A percentile compares a stretch with the other conserved stretches of the same genome.
Conservation (phyloP, 2,888 invertebrate species). For the Pachycephus smyrnensis region DNA sequence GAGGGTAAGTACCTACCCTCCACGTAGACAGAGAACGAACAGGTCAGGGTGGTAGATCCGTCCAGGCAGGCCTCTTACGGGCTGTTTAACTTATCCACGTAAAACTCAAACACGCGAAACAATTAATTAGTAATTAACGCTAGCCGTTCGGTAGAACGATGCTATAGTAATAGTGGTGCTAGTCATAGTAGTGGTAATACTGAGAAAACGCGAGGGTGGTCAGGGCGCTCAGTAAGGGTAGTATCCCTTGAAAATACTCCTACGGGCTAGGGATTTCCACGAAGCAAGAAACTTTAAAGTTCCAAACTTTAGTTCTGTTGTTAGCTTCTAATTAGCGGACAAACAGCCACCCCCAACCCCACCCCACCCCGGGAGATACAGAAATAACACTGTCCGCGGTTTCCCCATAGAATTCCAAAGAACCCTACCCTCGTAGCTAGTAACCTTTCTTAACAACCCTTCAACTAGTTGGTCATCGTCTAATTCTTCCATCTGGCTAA, state of each 20-base stretch:
- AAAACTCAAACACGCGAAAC: constrained; percentile 64
- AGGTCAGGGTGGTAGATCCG: background rate
- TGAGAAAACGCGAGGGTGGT: too few relatives aligned
- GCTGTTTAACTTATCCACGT: constrained; percentile 62
- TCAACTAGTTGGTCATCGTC: too few relatives aligned
- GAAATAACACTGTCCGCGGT: constrained; percentile 39
- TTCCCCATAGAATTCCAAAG: constrained; percentile 17
- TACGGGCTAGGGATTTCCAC: constrained; percentile 29
- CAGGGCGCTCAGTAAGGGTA: too few relatives aligned
- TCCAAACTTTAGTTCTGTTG: constrained; percentile 60
- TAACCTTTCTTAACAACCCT: too few relatives aligned
- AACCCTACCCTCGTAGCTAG: too few relatives aligned
- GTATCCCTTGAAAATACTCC: too few relatives aligned
- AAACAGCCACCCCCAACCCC: constrained; percentile 50
- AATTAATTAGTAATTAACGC: constrained; percentile 65
- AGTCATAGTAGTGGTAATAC: constrained; percentile 5
- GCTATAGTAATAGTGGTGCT: too few relatives aligned
- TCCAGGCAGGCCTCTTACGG: constrained; percentile 40
- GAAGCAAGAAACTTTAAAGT: constrained; percentile 64
- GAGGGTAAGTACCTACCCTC: constrained; percentile 16
- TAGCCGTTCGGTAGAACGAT: constrained; percentile 30
- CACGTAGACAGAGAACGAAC: background rate
- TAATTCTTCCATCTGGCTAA: too few relatives aligned
- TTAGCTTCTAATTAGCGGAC: constrained; percentile 67
- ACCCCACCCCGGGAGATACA: constrained; percentile 45